Evolutionary conservation across 2,113 vertebrate species (phyloP).

Genomic region (Okapia johnstoni): DNA sequence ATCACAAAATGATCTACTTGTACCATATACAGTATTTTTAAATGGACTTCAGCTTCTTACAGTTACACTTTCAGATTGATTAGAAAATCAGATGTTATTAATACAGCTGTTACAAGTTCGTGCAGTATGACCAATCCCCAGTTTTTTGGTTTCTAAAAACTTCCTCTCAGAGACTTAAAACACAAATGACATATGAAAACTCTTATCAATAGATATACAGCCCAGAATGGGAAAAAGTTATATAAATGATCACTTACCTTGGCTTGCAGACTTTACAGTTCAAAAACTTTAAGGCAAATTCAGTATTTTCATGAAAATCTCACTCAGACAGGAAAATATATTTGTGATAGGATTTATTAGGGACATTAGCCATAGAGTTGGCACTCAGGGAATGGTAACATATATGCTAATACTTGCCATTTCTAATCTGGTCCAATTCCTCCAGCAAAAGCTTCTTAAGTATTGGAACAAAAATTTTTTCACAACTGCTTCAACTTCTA

Average conservation of each 20-base stretch:
- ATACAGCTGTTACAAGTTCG: not conserved
- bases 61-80: not conserved
- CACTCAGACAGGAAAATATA: not conserved
- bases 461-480: not conserved
- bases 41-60: not conserved
- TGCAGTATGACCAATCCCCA: not conserved
- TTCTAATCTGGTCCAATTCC: not conserved
- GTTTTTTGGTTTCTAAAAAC: not conserved
- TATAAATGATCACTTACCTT: not conserved
- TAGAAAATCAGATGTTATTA: not conserved
- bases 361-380: not conserved
- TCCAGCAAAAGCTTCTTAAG: not conserved
- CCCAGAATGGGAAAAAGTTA: not conserved
- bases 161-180: not conserved
- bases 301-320: conserved; percentile 10
- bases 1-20: not conserved
- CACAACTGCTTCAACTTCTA: not conserved
- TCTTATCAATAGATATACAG: not conserved
- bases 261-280: not conserved
- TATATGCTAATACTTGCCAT: not conserved
- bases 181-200: not conserved
- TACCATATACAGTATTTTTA: not conserved
- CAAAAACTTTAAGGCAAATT: not conserved
- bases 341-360: not conserved
- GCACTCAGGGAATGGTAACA: not conserved